Evolutionary conservation across 2,797 vertebrate genomes (phyloP).

Genomic region (Lacerta agilis): DNA sequence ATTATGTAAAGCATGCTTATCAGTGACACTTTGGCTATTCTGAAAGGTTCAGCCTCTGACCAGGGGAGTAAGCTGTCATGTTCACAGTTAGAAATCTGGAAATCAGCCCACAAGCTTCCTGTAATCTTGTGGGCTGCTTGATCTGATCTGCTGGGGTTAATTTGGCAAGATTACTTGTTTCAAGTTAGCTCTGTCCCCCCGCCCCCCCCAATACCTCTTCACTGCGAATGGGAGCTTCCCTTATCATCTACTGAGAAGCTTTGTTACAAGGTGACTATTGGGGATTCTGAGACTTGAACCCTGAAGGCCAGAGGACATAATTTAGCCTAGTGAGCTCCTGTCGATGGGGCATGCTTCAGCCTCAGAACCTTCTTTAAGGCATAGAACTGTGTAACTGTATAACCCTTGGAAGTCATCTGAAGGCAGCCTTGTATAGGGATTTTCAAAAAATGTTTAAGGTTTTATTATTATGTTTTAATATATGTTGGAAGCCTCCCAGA

Average conservation of each 20-base stretch:
- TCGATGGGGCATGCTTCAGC: neutral
- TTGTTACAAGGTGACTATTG: neutral
- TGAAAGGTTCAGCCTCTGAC: neutral
- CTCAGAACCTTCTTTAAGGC: neutral
- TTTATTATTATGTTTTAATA: no score
- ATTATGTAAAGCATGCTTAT: neutral
- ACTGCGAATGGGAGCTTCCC: neutral
- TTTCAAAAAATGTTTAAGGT: no score
- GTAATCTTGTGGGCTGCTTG: neutral
- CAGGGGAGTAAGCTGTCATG: neutral
- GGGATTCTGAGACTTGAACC: neutral
- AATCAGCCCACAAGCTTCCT: neutral
- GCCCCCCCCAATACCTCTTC: neutral
- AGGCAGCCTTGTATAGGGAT: neutral
- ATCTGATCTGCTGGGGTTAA: neutral
- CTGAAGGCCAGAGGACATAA: neutral
- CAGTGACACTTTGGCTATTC: neutral
- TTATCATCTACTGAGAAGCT: neutral
- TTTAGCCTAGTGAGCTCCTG: neutral
- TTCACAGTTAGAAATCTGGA: neutral
- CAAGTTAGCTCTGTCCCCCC: neutral
- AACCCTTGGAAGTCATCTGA: neutral
- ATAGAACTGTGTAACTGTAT: neutral
- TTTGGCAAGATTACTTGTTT: neutral
- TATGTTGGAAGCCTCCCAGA: no score